Evolutionary conservation across 2,888 invertebrate species (phyloP).

Genomic region (Rhyacophila evoluta): DNA sequence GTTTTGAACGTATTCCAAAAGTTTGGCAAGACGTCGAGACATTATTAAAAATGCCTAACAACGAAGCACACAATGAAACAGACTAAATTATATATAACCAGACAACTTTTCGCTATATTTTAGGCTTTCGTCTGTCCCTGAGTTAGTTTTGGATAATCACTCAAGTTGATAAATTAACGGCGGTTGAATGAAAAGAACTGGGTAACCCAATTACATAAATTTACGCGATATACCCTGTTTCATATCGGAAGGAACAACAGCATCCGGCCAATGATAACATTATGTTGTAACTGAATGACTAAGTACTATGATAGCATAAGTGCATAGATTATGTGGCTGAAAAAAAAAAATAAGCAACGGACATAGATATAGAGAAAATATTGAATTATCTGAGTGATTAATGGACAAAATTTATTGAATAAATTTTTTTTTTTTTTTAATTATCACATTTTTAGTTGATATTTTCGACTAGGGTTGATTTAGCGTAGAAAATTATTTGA

Average conservation of each 20-base stretch:
- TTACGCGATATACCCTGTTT: neutral
- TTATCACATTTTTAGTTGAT: no score
- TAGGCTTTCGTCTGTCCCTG: neutral
- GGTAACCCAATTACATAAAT: neutral
- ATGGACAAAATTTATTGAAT: no score
- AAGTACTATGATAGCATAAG: no score
- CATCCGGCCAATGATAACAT: neutral
- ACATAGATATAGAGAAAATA: no score
- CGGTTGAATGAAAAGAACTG: neutral
- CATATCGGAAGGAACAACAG: neutral
- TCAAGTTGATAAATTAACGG: no score
- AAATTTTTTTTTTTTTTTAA: no score
- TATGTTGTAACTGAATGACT: no score
- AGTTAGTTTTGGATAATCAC: neutral
- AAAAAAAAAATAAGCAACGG: no score
- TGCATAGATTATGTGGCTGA: no score
- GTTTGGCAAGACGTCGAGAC: neutral
- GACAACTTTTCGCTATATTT: neutral
- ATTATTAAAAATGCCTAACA: conserved; percentile 3
- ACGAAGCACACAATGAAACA: neutral
- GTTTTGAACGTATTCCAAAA: conserved; percentile 33
- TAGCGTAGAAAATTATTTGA: no score
- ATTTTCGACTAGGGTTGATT: no score
- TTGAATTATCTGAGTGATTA: no score
- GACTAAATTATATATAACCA: neutral